phyloP scores from a whole-genome alignment of 2,113 vertebrate genomes.

The Paramormyrops kingsleyae region DNA sequence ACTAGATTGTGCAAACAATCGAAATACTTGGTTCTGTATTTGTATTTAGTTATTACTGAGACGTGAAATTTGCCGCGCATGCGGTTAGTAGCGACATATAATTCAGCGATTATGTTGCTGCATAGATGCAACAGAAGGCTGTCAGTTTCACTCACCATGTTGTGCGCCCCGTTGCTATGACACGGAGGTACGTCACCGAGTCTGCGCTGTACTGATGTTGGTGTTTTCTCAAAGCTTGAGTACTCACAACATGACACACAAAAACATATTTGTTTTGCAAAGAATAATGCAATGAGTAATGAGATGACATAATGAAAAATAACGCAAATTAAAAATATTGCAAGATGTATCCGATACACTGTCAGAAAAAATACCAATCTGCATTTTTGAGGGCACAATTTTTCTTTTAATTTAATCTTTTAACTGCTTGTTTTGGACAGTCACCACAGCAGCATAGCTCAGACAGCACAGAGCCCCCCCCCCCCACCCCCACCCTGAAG shows the following conservation, averaged over 20 bases:
- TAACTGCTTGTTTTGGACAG: neutral
- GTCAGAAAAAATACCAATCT: neutral
- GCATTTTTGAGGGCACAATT: neutral
- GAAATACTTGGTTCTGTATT: neutral
- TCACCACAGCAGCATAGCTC: neutral
- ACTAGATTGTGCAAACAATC: neutral
- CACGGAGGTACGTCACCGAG: conserved; percentile 29
- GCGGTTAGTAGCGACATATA: neutral
- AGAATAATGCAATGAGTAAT: neutral
- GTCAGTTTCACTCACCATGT: conserved; percentile 37
- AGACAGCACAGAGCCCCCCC: neutral
- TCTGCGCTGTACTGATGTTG: neutral
- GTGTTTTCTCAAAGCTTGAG: neutral
- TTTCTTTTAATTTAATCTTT: no score
- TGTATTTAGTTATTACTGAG: neutral
- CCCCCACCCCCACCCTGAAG: neutral
- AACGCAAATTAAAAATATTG: neutral
- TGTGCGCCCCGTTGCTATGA: conserved; percentile 45
- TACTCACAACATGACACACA: neutral
- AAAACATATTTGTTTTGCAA: neutral
- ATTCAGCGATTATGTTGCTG: neutral
- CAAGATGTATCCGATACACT: neutral
- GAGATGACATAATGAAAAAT: neutral
- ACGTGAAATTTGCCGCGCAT: neutral
- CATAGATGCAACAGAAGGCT: neutral